These are phyloP conservation scores for Heptranchias perlo DNA, from an alignment of 2,113 vertebrate species.

Conservation along the genomic window DNA sequence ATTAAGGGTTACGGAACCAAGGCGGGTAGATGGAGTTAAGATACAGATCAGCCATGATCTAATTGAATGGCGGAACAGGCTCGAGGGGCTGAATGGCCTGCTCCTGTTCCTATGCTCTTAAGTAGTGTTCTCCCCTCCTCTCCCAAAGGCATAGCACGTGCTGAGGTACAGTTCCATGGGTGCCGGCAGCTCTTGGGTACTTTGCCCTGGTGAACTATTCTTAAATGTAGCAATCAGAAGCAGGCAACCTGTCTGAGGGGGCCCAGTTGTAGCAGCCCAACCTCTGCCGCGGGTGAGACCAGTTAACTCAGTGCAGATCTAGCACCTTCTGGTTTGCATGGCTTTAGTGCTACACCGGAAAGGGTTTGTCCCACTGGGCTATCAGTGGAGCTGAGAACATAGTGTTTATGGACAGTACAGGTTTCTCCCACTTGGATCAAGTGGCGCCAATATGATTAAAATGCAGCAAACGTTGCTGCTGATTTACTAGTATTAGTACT, in stretches of 20 bases:
- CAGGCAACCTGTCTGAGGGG: neutral
- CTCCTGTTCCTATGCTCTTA: too few species aligned
- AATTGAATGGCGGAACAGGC: too few species aligned
- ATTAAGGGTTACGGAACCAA: too few species aligned
- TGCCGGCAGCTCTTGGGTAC: neutral
- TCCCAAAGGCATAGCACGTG: too few species aligned
- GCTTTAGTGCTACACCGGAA: neutral
- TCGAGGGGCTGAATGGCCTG: too few species aligned
- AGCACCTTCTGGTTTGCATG: neutral
- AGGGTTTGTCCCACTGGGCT: neutral
- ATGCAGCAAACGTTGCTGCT: slow-evolving; percentile 58
- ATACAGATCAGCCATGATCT: too few species aligned
- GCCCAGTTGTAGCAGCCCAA: neutral
- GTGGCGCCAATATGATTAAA: slow-evolving; percentile 57
- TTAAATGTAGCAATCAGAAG: neutral
- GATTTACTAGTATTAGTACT: slow-evolving; percentile 58
- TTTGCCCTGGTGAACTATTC: neutral
- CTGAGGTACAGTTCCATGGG: neutral
- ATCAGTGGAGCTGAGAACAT: neutral
- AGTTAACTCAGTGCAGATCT: neutral
- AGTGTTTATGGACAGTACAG: neutral
- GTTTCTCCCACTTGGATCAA: slow-evolving; percentile 9
- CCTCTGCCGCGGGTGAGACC: neutral
- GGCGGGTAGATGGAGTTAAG: too few species aligned
- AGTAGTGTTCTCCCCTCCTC: neutral